phyloP scores from a whole-genome alignment of 2,113 vertebrate genomes.

The Lethenteron camtschaticum region DNA sequence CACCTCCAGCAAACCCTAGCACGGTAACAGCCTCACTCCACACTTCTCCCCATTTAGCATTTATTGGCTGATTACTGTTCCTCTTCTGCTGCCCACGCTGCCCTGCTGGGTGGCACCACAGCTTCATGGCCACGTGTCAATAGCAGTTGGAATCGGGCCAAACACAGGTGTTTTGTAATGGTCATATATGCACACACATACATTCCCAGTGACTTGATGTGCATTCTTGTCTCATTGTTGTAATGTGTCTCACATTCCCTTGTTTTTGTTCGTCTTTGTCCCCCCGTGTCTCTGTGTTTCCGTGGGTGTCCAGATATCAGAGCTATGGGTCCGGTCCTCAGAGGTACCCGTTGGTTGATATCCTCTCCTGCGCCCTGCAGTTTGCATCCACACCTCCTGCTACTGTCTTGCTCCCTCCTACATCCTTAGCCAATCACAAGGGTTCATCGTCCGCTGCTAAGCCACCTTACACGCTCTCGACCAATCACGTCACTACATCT shows the following conservation, averaged over 20 bases:
- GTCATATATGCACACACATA: too few species aligned
- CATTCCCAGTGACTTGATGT: too few species aligned
- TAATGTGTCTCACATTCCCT: constrained; percentile 5
- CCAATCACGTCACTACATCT: too few species aligned
- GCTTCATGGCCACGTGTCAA: too few species aligned
- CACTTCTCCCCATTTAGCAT: neutral
- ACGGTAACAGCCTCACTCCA: constrained; percentile 23
- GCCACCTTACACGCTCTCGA: too few species aligned
- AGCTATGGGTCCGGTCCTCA: constrained; percentile 55
- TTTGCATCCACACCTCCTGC: constrained; percentile 45
- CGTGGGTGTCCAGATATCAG: constrained; percentile 38
- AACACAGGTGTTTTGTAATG: too few species aligned
- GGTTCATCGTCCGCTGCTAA: too few species aligned
- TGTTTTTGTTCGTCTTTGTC: neutral
- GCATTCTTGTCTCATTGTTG: too few species aligned
- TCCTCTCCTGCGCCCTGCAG: constrained; percentile 75
- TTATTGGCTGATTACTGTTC: neutral
- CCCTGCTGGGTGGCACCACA: too few species aligned
- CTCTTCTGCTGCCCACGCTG: neutral
- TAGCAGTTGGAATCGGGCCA: too few species aligned
- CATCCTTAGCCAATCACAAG: too few species aligned
- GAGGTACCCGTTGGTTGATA: constrained; percentile 60
- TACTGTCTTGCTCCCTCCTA: constrained; percentile 13
- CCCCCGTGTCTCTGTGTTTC: neutral
- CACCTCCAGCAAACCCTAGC: constrained; percentile 59